These are phyloP conservation scores for Tringa solitaria DNA, from an alignment of 2,113 vertebrate genomes.

Conservation along the genomic window DNA sequence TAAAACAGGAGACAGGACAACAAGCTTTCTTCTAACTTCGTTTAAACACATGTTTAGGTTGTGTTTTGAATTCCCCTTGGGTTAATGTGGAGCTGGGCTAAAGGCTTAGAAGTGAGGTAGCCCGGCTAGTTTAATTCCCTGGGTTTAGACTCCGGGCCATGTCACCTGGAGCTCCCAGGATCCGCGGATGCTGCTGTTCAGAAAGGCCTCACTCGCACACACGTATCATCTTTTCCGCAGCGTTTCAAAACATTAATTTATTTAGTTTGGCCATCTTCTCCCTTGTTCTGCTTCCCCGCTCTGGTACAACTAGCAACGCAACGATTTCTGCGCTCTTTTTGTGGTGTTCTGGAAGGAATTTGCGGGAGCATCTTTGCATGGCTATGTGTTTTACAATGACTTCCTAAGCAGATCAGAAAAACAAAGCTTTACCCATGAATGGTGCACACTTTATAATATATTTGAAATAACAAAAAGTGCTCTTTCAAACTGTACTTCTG, in stretches of 20 bases:
- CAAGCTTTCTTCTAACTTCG: slow-evolving; percentile 69
- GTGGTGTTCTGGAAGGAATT: neutral
- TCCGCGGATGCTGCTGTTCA: rapidly evolving
- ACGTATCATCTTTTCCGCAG: neutral
- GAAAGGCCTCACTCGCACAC: neutral
- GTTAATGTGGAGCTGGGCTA: slow-evolving; percentile 50
- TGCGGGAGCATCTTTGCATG: neutral
- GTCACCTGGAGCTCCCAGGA: neutral
- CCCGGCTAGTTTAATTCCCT: neutral
- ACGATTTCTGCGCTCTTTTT: neutral
- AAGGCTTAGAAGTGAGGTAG: slow-evolving; percentile 45
- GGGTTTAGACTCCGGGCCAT: neutral
- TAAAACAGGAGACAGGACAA: slow-evolving; percentile 70
- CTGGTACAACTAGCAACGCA: neutral
- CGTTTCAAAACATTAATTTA: neutral
- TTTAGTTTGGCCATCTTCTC: neutral
- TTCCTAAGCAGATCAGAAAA: neutral
- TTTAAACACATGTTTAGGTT: slow-evolving; percentile 70
- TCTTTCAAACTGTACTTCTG: neutral
- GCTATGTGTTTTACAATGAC: neutral
- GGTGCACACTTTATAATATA: neutral
- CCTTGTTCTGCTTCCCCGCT: neutral
- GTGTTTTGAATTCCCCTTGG: slow-evolving; percentile 64
- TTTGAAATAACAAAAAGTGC: neutral
- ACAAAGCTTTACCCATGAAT: neutral